phyloP scores from a whole-genome alignment of 1,140 invertebrate genomes.

The Brachionus asplanchnoidis region DNA sequence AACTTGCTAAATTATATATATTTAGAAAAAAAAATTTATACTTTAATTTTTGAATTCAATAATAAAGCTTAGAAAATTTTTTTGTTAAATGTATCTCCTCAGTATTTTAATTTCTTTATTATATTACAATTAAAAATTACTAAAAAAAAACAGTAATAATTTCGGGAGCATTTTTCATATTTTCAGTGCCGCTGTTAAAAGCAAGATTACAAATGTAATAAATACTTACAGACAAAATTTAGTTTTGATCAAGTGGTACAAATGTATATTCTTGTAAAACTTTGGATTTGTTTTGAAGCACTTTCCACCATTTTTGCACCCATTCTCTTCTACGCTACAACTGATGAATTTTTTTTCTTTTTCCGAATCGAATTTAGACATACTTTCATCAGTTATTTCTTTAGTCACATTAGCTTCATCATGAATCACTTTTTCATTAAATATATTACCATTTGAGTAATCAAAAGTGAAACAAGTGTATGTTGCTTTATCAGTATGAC shows the following conservation, averaged over 20 bases:
- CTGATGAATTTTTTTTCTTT: neutral
- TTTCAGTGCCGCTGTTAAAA: neutral
- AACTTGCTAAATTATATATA: no score
- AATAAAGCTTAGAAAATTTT: no score
- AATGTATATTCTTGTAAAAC: neutral
- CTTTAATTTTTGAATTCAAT: no score
- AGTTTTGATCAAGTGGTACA: neutral
- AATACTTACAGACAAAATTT: slow-evolving; percentile 21
- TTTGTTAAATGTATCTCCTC: no score
- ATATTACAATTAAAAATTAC: no score
- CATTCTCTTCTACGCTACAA: neutral
- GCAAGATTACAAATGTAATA: neutral
- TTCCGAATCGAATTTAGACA: neutral
- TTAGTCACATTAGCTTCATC: neutral
- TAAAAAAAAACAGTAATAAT: no score
- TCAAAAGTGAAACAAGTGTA: neutral
- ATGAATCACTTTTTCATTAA: neutral
- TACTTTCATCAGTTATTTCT: neutral
- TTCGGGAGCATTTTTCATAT: neutral
- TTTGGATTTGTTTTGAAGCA: neutral
- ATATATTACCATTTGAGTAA: neutral
- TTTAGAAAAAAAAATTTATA: no score
- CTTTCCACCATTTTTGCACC: neutral
- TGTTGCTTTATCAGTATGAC: neutral
- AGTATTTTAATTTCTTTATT: no score